These are phyloP conservation scores for Oncorhynchus masou DNA, from an alignment of 2,113 vertebrate genomes.

Conservation along the genomic window DNA sequence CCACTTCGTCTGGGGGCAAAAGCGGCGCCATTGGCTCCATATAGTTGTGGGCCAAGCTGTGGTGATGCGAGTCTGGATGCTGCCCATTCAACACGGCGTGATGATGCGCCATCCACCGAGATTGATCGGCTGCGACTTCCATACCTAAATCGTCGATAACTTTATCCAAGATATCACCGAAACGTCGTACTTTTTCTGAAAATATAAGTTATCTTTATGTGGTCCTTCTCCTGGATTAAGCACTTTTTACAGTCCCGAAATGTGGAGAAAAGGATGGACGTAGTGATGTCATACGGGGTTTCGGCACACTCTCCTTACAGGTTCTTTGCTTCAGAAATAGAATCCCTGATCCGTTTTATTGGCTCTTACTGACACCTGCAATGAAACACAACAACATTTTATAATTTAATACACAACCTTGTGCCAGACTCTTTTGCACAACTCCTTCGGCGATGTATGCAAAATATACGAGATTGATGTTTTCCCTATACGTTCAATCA, in stretches of 20 bases:
- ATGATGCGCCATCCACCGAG: conserved; percentile 98
- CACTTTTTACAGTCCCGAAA: conserved; percentile 3
- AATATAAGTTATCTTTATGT: too few relatives aligned
- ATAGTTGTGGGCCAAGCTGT: conserved; percentile 94
- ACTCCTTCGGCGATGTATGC: neutral
- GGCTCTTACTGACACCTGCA: conserved; percentile 55
- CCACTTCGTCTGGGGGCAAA: conserved; percentile 97
- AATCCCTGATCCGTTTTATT: conserved; percentile 50
- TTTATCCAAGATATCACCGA: neutral
- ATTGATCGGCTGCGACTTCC: conserved; percentile 96
- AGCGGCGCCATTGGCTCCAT: conserved; percentile 96
- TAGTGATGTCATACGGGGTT: neutral
- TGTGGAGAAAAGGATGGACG: neutral
- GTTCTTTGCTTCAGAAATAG: conserved; percentile 21
- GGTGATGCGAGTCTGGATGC: conserved; percentile 96
- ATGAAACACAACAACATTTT: conserved; percentile 42
- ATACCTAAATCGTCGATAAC: conserved; percentile 60
- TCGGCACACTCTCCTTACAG: neutral
- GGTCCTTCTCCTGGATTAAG: neutral
- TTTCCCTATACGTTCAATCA: conserved; percentile 7
- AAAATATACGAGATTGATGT: neutral
- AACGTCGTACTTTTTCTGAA: neutral
- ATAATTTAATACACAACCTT: conserved; percentile 4
- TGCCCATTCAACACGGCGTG: conserved; percentile 94
- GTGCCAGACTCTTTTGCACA: neutral